Evolutionary conservation across 2,113 vertebrate genomes (phyloP).

Genomic region (Microcebus ravelobensis): DNA sequence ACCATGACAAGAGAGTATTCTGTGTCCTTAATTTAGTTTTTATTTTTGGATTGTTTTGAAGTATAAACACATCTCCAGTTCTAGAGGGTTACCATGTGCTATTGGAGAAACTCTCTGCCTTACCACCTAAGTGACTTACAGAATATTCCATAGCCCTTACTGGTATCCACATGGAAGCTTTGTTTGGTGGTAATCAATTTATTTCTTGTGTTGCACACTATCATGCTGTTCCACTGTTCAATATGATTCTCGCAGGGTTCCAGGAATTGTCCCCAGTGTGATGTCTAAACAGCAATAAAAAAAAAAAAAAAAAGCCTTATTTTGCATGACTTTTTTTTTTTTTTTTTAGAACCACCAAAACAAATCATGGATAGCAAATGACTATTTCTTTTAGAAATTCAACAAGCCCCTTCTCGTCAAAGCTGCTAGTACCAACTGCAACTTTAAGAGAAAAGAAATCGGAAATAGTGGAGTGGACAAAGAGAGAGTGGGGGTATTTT

Average conservation of each 20-base stretch:
- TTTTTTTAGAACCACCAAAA: slow-evolving; percentile 26
- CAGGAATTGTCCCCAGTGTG: slow-evolving; percentile 6
- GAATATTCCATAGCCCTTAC: background rate
- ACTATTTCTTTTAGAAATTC: background rate
- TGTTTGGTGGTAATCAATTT: slow-evolving; percentile 8
- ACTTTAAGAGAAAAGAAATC: background rate
- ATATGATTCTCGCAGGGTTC: slow-evolving; percentile 22
- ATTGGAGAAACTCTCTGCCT: background rate
- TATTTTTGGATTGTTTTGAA: slow-evolving; percentile 55
- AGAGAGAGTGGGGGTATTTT: background rate
- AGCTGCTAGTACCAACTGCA: background rate
- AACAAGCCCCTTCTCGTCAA: background rate
- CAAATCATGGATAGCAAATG: slow-evolving; percentile 25
- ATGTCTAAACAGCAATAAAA: slow-evolving; percentile 30
- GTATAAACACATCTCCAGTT: slow-evolving; percentile 27
- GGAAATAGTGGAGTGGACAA: background rate
- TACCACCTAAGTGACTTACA: background rate
- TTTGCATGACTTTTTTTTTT: background rate
- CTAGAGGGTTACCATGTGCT: slow-evolving; percentile 14
- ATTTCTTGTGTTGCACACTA: background rate
- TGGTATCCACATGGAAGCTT: background rate
- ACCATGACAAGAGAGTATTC: slow-evolving; percentile 9
- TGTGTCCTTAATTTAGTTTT: slow-evolving; percentile 30
- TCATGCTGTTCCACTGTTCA: background rate
- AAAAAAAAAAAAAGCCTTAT: background rate